These are phyloP conservation scores for Hecatera dysodea DNA, from an alignment of 2,888 invertebrate species.

Conservation along the genomic window DNA sequence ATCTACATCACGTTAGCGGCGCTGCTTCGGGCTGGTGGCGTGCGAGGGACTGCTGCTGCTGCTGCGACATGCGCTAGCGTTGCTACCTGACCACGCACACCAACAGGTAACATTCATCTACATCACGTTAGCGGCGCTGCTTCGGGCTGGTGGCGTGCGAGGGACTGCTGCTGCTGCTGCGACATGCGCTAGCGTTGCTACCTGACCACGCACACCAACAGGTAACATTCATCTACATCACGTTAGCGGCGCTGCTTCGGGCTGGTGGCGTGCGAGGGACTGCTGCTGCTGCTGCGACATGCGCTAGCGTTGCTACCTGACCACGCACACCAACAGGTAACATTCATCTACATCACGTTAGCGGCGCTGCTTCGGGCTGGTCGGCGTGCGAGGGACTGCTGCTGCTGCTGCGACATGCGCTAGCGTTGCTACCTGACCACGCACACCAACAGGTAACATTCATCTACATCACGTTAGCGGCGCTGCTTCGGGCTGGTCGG, in stretches of 20 bases:
- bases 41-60: conserved; percentile 93
- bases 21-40: conserved; percentile 89
- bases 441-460: conserved; percentile 83
- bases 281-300: conserved; percentile 92
- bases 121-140: too few relatives aligned
- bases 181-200: conserved; percentile 92
- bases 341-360: too few relatives aligned
- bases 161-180: conserved; percentile 92
- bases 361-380: conserved; percentile 89
- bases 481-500: conserved; percentile 89
- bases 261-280: conserved; percentile 91
- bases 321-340: conserved; percentile 87
- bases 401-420: conserved; percentile 92
- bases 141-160: conserved; percentile 91
- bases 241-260: too few relatives aligned
- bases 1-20: too few relatives aligned
- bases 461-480: too few relatives aligned
- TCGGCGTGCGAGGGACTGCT: conserved; percentile 92
- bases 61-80: conserved; percentile 92
- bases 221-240: conserved; percentile 64
- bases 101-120: conserved; percentile 70
- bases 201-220: conserved; percentile 91
- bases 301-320: conserved; percentile 93
- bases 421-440: conserved; percentile 93
- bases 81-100: conserved; percentile 92